phyloP scores from a whole-genome alignment of 2,113 vertebrate species.

The Alethe diademata region DNA sequence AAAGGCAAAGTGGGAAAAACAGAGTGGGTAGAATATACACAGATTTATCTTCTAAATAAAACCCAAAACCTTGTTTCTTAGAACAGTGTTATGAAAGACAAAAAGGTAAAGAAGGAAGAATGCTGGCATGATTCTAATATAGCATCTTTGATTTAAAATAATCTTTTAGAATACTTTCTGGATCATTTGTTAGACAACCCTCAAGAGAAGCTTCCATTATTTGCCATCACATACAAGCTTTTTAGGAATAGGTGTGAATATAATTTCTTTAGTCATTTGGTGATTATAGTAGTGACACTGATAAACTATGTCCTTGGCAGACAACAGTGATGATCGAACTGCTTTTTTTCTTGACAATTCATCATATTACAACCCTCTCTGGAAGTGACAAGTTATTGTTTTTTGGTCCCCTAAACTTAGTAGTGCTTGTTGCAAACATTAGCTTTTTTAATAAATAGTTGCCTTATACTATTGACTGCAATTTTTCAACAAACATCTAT shows the following conservation, averaged over 20 bases:
- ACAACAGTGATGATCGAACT: constrained; percentile 74
- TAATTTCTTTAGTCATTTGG: constrained; percentile 47
- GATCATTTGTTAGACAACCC: neutral
- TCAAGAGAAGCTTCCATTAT: neutral
- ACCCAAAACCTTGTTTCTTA: neutral
- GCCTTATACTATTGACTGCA: neutral
- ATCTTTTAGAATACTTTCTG: neutral
- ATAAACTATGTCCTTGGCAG: constrained; percentile 76
- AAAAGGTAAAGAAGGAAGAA: neutral
- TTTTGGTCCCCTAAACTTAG: constrained; percentile 61
- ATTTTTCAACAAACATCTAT: constrained; percentile 12
- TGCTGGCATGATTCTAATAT: neutral
- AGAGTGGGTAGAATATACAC: neutral
- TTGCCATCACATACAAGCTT: neutral
- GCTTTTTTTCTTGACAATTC: constrained; percentile 70
- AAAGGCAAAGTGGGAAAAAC: neutral
- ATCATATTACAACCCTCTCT: constrained; percentile 71
- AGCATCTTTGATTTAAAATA: neutral
- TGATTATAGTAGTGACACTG: constrained; percentile 71
- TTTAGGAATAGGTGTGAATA: neutral
- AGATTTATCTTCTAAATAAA: neutral
- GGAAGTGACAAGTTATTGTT: constrained; percentile 73
- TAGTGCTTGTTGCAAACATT: constrained; percentile 52
- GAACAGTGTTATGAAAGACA: neutral
- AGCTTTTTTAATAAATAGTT: constrained; percentile 31